phyloP scores from a whole-genome alignment of 2,888 invertebrate species.

The Dicranocentrus wangi region DNA sequence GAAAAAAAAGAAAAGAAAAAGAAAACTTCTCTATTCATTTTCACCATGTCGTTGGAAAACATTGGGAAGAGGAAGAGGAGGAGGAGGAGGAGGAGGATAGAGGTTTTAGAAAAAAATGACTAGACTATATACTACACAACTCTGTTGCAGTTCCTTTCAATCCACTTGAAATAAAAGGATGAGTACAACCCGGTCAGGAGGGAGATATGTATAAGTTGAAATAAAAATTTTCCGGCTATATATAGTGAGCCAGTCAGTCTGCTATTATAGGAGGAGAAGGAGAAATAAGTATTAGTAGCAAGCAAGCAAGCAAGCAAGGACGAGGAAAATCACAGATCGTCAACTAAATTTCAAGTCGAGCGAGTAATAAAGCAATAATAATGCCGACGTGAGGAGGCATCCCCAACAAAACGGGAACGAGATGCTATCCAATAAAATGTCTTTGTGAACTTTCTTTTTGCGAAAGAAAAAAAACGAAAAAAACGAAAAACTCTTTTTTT shows the following conservation, averaged over 20 bases:
- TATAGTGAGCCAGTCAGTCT: too few relatives aligned
- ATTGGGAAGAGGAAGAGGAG: too few relatives aligned
- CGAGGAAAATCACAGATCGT: conserved; percentile 56
- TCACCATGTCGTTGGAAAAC: background rate
- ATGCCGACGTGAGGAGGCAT: conserved; percentile 53
- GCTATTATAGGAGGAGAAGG: background rate
- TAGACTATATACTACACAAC: background rate
- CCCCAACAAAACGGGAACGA: conserved; percentile 33
- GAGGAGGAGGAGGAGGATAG: background rate
- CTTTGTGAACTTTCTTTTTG: too few relatives aligned
- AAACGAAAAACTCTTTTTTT: too few relatives aligned
- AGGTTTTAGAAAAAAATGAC: conserved; percentile 6
- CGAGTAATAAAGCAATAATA: conserved; percentile 62
- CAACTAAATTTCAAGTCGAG: conserved; percentile 54
- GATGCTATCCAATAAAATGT: conserved; percentile 35
- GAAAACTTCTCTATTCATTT: conserved; percentile 24
- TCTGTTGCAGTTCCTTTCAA: conserved; percentile 18
- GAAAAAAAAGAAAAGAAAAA: too few relatives aligned
- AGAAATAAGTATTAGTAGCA: conserved; percentile 1
- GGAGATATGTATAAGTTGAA: background rate
- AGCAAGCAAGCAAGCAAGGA: conserved; percentile 23
- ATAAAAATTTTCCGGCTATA: background rate
- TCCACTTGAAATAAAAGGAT: conserved; percentile 47
- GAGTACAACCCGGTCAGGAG: conserved; percentile 10
- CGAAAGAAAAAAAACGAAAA: too few relatives aligned